phyloP scores from a whole-genome alignment of 2,113 vertebrate species.

The Chunga burmeisteri region DNA sequence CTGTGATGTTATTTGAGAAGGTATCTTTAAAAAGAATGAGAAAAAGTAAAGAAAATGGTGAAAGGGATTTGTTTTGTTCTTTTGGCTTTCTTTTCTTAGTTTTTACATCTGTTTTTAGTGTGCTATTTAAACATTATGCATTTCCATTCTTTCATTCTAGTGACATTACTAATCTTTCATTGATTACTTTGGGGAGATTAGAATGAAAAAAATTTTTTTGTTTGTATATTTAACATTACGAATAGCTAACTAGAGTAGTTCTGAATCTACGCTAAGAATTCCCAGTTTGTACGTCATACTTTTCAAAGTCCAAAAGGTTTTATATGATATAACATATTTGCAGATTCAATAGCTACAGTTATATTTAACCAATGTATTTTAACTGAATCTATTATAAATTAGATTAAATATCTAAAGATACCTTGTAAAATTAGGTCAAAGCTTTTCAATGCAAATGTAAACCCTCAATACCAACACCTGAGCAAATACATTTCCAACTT shows the following conservation, averaged over 20 bases:
- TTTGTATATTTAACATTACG: background rate
- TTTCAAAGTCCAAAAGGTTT: background rate
- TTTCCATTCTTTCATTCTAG: background rate
- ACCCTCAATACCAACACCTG: background rate
- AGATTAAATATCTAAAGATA: background rate
- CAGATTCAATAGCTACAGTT: background rate
- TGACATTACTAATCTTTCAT: background rate
- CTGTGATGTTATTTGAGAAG: background rate
- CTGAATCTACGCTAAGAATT: background rate
- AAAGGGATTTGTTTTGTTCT: background rate
- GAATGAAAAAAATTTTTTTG: background rate
- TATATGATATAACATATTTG: background rate
- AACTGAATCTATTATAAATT: background rate
- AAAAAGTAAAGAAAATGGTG: background rate
- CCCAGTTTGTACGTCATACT: fast-evolving
- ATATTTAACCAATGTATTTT: background rate
- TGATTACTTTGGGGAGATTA: background rate
- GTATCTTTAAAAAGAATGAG: background rate
- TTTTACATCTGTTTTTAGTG: background rate
- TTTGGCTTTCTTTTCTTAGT: background rate
- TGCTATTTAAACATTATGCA: background rate
- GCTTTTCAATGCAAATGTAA: background rate
- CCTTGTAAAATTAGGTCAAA: background rate
- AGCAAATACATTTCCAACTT: background rate
- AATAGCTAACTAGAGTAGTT: background rate